phyloP scores from a whole-genome alignment of 2,797 vertebrate species.

The Ctenopoma kingsleyae region DNA sequence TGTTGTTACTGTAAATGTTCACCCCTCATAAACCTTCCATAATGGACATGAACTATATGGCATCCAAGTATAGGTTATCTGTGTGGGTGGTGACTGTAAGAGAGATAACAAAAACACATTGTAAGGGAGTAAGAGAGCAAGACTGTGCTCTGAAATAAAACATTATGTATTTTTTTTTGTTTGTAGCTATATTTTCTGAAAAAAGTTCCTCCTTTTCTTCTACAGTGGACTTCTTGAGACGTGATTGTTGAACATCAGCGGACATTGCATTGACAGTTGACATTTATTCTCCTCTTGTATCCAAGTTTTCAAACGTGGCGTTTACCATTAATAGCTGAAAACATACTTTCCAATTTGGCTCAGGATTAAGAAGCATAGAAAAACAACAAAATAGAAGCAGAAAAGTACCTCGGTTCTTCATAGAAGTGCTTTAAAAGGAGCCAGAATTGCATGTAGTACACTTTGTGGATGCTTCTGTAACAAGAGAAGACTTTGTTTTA shows the following conservation, averaged over 20 bases:
- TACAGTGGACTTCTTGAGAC: neutral
- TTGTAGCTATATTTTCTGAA: neutral
- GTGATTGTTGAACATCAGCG: neutral
- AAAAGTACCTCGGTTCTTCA: neutral
- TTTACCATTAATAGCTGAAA: neutral
- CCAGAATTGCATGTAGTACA: neutral
- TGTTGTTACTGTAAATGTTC: neutral
- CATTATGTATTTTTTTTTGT: constrained; percentile 12
- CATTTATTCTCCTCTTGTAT: neutral
- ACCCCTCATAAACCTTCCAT: constrained; percentile 18
- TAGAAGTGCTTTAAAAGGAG: neutral
- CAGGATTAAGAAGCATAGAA: neutral
- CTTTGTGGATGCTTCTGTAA: neutral
- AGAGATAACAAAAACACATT: constrained; percentile 26
- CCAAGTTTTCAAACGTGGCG: neutral
- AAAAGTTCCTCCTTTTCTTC: constrained; percentile 2
- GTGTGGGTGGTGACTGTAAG: constrained; percentile 43
- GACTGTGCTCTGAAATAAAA: constrained; percentile 24
- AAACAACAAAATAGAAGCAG: neutral
- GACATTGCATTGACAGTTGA: neutral
- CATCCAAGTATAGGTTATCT: constrained; percentile 46
- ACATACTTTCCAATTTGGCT: neutral
- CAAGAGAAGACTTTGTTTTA: constrained; percentile 15
- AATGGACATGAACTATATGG: constrained; percentile 18
- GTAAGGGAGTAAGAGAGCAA: constrained; percentile 27